Evolutionary conservation across 2,113 vertebrate species (phyloP), one percentile per base, ranked within the genome.

Genomic region (Myodes glareolus): DNA sequence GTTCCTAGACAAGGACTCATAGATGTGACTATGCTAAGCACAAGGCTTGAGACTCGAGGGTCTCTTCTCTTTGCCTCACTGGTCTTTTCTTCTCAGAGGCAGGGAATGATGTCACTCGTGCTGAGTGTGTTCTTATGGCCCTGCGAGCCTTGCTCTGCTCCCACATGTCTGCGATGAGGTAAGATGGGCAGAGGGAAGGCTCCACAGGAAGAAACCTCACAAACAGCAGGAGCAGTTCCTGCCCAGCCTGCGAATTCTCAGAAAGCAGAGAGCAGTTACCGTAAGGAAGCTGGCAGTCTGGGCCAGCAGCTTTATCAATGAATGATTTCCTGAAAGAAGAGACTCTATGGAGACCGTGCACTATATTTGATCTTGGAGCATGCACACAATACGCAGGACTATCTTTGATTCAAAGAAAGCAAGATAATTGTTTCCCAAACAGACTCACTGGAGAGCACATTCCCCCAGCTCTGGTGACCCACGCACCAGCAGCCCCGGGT

Each of bases 181-280:
- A 29, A 93, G 68, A 52, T 73, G 90, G 19, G 85, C 50, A 21
- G 91, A 88, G 9, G 85, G 93, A 61, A 85, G 81, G 39, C 86
- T 97, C 92, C 84, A 23, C 55, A 97, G 87, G 84, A 65, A 97
- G 93, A 86, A 73, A 9, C 70, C 7, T 58, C 84, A 29, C 91
- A 95, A 92, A 25, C 36, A 96, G 82, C 91, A 45, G 88, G 73
- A 75, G 9, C 17, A 67, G 36, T 73, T 80, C 42, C 91, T 97
- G 87, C 82, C 68, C 63, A 3, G 31, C 13, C 65, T 95, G 67
- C 96, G 73, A 36, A 45, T 94, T 96, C 88, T 94, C 96, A 97
- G 96, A 98, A 98, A 98, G 95, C 87, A 93, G 81, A 98, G 95
- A 97, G 52, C 39, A 91, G 97, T 98, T 98, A 68, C 97, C 94